phyloP scores from a whole-genome alignment of 2,888 invertebrate genomes.

The Maniola hyperantus region DNA sequence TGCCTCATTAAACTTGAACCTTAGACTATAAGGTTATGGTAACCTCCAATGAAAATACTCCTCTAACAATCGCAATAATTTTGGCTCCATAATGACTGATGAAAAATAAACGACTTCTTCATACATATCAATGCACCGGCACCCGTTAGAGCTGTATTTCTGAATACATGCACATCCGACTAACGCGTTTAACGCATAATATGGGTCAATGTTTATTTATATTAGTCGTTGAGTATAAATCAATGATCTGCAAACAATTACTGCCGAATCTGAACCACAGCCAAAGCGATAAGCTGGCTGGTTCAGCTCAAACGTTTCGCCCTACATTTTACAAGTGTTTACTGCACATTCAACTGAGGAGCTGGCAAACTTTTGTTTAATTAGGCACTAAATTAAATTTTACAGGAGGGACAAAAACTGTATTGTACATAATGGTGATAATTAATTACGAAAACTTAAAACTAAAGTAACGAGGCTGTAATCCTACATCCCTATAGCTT shows the following conservation, averaged over 20 bases:
- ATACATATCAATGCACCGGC: conserved; percentile 21
- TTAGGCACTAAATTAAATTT: too few species aligned
- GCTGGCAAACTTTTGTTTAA: too few species aligned
- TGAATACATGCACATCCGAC: conserved; percentile 17
- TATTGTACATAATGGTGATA: too few species aligned
- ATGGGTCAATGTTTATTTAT: conserved; percentile 47
- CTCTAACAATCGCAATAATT: background rate
- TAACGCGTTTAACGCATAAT: conserved; percentile 23
- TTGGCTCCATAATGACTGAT: conserved; percentile 18
- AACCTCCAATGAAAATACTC: background rate
- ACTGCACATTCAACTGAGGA: conserved; percentile 1
- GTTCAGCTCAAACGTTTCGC: conserved; percentile 41
- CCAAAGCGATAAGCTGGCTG: conserved; percentile 60
- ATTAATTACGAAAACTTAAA: too few species aligned
- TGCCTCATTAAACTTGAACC: background rate
- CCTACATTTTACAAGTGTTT: conserved; percentile 42
- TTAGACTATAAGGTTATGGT: background rate
- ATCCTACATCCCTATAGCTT: too few species aligned
- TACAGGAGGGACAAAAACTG: too few species aligned
- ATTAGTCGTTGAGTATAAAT: conserved; percentile 55
- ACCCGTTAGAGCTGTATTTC: conserved; percentile 29
- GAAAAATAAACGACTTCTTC: conserved; percentile 21
- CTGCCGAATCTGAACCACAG: conserved; percentile 55
- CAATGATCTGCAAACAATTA: conserved; percentile 59
- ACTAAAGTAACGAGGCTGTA: too few species aligned